Base-by-base conservation (phyloP, 2,888 invertebrate genomes). In the Trichacis sp. region DNA sequence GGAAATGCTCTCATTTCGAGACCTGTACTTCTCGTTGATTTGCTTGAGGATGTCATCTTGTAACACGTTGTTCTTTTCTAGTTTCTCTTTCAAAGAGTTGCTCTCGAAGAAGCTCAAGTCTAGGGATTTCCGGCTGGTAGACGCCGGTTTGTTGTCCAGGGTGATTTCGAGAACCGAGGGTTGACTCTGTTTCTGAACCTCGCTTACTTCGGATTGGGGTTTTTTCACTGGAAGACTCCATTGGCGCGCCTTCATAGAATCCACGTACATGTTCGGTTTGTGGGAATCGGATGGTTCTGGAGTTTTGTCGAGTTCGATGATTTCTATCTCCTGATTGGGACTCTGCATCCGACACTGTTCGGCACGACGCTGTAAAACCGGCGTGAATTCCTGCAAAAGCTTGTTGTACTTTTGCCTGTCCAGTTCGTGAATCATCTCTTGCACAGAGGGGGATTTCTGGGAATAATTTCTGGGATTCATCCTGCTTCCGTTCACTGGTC, bases 71-170 rank as follows among this genome's bases (percentile, higher is more conserved):
- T 77, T 80, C 0, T 73, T 72, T 1, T 78, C 67, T 0, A 81
- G 48, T 48, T 73, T 70, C 9, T 83, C 83, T 19, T 79, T 72
- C 18, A 83, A 69, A 0, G 79, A 72, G 50, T 83, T 83, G 0
- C 73, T 77, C 1, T 56, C 47, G 8, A 76, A 52, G 1, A 65
- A 50, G 12, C 17, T 9, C 2, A 18, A 17, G 5, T 33, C 8
- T 6, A 54, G 11, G 19, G 46, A 36, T 19, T 46, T 47, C 14
- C 14, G 12, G n/a, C 12, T 36, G 8, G 17, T 6, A 42, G 17
- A 42, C 9, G 4, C 6, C n/a, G n/a, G n/a, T 42, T 42, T 50
- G 11, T 60, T 45, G 11, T 60, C 54, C 2, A 60, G 11, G 1
- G 43, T 4, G 1, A 60, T 38, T 17, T 43, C 17, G 1, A 29